These are phyloP conservation scores for Cinclus mexicanus DNA, from an alignment of 2,113 vertebrate species.

Conservation along the genomic window DNA sequence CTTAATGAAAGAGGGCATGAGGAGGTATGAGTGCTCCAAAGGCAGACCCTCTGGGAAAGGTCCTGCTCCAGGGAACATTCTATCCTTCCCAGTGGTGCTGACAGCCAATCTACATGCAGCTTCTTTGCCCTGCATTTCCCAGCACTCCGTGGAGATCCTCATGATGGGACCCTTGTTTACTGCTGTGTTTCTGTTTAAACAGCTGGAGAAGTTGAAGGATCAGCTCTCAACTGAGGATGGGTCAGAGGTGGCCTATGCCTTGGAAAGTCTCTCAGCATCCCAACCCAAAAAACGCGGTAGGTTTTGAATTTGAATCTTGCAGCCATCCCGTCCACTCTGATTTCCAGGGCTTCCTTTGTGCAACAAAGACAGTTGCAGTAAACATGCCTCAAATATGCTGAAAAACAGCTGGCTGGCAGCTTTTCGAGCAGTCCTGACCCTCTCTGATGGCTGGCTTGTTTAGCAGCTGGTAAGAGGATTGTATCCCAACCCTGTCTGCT, in stretches of 20 bases:
- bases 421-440: not conserved
- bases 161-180: not conserved
- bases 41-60: not conserved
- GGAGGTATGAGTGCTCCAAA: not conserved
- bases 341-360: not conserved
- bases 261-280: slow-evolving; percentile 38
- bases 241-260: slow-evolving; percentile 29
- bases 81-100: not conserved
- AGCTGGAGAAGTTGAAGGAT: slow-evolving; percentile 70
- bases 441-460: not conserved
- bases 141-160: not conserved
- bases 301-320: not conserved
- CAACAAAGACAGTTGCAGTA: not conserved
- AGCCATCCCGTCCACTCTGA: not conserved
- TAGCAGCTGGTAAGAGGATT: not conserved
- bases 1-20: not conserved
- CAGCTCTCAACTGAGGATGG: slow-evolving; percentile 32
- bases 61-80: not conserved
- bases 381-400: not conserved
- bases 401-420: not conserved
- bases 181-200: slow-evolving; percentile 24
- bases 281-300: slow-evolving; percentile 66
- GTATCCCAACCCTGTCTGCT: not conserved
- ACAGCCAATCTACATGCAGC: not conserved
- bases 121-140: not conserved